phyloP scores from a whole-genome alignment of 2,888 invertebrate genomes.

The Oscheius onirici region DNA sequence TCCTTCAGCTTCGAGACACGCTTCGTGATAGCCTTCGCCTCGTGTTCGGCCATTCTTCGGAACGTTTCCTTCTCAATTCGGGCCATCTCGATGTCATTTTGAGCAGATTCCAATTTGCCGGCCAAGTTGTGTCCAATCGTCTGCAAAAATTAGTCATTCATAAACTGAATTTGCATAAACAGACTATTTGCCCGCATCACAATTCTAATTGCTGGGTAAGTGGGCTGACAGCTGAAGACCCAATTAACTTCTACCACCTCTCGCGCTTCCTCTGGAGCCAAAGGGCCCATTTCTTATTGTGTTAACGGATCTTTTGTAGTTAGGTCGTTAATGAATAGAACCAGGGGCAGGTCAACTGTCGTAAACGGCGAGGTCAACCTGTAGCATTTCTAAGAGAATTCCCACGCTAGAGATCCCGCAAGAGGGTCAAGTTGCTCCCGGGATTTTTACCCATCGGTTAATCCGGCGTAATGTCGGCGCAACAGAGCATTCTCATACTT shows the following conservation, averaged over 20 bases:
- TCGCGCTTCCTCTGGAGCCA: no score
- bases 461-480: no score
- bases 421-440: no score
- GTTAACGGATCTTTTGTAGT: no score
- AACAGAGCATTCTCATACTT: no score
- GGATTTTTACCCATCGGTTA: no score
- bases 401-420: no score
- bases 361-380: no score
- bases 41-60: conserved; percentile 79
- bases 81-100: conserved; percentile 88
- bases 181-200: conserved; percentile 30
- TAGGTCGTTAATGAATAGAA: no score
- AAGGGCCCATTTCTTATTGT: no score
- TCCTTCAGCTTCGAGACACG: conserved; percentile 62
- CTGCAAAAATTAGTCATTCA: conserved; percentile 71
- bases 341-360: no score
- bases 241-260: conserved; percentile 28
- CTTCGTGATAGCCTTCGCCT: conserved; percentile 88
- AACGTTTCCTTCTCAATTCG: conserved; percentile 79
- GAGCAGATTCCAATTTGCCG: conserved; percentile 73
- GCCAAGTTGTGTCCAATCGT: conserved; percentile 80
- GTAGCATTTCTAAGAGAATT: no score
- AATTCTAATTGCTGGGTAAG: conserved; percentile 26
- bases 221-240: conserved; percentile 26
- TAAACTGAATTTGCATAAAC: conserved; percentile 29